phyloP scores from a whole-genome alignment of 2,113 vertebrate species.

The Hippocampus mohnikei region DNA sequence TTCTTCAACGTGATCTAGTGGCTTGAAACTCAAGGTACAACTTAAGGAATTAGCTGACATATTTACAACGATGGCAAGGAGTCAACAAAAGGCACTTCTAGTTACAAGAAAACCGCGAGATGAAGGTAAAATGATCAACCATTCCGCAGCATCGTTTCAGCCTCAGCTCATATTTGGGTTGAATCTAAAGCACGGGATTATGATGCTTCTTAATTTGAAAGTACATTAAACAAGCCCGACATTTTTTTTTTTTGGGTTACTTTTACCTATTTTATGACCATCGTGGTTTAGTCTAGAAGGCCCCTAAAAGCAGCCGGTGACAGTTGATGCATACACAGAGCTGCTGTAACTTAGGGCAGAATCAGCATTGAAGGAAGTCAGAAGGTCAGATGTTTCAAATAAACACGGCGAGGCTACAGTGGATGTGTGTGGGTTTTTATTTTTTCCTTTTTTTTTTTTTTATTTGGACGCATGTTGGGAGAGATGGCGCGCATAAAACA shows the following conservation, averaged over 20 bases:
- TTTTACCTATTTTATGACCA: conserved; percentile 73
- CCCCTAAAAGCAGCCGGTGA: conserved; percentile 69
- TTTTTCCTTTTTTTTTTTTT: too few species aligned
- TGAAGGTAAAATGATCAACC: conserved; percentile 8
- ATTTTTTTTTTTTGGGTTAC: conserved; percentile 49
- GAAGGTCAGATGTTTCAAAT: conserved; percentile 67
- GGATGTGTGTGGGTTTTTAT: conserved; percentile 7
- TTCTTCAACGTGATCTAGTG: conserved; percentile 45
- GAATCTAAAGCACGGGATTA: conserved; percentile 41
- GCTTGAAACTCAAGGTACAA: conserved; percentile 20
- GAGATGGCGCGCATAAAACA: conserved; percentile 8
- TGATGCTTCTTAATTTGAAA: conserved; percentile 57
- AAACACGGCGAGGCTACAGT: conserved; percentile 54
- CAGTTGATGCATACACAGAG: conserved; percentile 65
- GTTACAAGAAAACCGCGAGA: conserved; percentile 29
- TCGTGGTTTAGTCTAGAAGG: conserved; percentile 72
- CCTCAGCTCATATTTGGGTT: conserved; percentile 31
- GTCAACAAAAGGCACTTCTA: not conserved
- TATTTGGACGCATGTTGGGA: conserved; percentile 13
- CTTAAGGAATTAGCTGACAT: conserved; percentile 16
- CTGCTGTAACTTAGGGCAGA: conserved; percentile 62
- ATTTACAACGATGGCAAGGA: not conserved
- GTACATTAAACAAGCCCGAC: conserved; percentile 56
- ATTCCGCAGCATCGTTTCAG: not conserved
- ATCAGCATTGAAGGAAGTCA: conserved; percentile 58